Conservation (phyloP, 2,888 invertebrate species). For the Torymus aiolomorphi region DNA sequence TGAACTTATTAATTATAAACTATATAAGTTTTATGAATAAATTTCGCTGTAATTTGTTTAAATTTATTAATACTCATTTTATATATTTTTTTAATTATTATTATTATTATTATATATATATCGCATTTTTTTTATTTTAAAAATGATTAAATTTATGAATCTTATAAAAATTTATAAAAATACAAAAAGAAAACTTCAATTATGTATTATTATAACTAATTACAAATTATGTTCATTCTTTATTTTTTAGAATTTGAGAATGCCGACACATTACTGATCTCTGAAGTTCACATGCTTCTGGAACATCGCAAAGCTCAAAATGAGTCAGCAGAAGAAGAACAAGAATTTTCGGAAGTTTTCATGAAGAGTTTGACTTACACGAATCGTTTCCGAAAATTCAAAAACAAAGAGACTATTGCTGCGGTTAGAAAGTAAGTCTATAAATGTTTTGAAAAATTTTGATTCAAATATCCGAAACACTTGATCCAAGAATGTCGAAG, state of each 20-base stretch:
- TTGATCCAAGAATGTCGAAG: too few relatives aligned
- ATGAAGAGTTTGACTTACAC: conserved; percentile 98
- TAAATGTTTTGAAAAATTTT: neutral
- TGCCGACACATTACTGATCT: conserved; percentile 96
- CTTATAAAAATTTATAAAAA: conserved; percentile 4
- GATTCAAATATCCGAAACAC: too few relatives aligned
- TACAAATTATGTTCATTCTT: neutral
- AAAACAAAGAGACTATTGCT: conserved; percentile 98
- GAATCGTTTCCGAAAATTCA: conserved; percentile 96
- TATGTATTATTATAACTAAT: neutral
- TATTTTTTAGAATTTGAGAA: conserved; percentile 93
- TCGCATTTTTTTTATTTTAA: neutral
- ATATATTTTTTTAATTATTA: too few relatives aligned
- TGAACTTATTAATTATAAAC: too few relatives aligned
- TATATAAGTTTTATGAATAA: too few relatives aligned
- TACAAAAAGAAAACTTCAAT: neutral
- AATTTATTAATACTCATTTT: too few relatives aligned
- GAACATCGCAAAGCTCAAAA: conserved; percentile 98
- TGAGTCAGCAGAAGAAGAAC: conserved; percentile 98
- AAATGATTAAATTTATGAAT: neutral
- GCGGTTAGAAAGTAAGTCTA: conserved; percentile 91
- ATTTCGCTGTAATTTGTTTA: too few relatives aligned
- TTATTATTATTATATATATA: too few relatives aligned
- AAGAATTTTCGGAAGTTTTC: conserved; percentile 98
- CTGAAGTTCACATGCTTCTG: conserved; percentile 96